Percentiles rank a stretch among this genome's conserved stretches.
Evolutionary conservation across 2,888 invertebrate species (phyloP).

Genomic region (Cephalotes varians): DNA sequence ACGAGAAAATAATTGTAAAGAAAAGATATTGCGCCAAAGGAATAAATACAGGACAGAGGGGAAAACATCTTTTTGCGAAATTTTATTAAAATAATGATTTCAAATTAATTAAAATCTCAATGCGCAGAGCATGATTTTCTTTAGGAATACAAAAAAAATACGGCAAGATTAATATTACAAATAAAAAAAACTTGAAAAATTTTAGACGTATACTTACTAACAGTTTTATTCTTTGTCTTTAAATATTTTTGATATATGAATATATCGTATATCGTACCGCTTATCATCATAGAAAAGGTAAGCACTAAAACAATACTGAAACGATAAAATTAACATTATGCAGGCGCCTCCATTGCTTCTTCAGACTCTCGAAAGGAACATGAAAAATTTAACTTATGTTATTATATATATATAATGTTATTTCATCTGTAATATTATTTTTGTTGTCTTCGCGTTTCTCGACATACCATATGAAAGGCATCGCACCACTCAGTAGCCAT

Average conservation of each 20-base stretch:
- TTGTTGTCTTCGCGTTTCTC: neutral
- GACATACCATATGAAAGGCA: conserved; percentile 83
- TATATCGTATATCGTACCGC: conserved; percentile 83
- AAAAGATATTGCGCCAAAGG: neutral
- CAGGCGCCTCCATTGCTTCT: neutral
- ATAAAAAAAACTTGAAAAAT: neutral
- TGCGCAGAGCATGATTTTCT: neutral
- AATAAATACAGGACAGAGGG: neutral
- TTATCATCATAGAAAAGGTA: conserved; percentile 76
- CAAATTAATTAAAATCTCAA: neutral
- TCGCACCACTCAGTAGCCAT: conserved; percentile 81
- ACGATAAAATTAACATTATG: neutral
- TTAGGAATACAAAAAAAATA: neutral
- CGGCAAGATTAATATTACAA: neutral
- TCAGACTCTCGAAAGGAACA: neutral
- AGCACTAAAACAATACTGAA: conserved; percentile 75
- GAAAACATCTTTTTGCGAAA: neutral
- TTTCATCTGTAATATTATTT: neutral
- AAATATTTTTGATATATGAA: conserved; percentile 75
- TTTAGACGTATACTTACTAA: conserved; percentile 45
- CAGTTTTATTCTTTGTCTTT: conserved; percentile 64
- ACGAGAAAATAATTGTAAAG: neutral
- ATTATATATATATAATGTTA: too few relatives aligned
- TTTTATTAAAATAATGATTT: conserved; percentile 2
- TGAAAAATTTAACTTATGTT: neutral